Percentiles rank a stretch among this genome's conserved stretches.
phyloP scores from a whole-genome alignment of 2,113 vertebrate species.

The Megaptera novaeangliae region DNA sequence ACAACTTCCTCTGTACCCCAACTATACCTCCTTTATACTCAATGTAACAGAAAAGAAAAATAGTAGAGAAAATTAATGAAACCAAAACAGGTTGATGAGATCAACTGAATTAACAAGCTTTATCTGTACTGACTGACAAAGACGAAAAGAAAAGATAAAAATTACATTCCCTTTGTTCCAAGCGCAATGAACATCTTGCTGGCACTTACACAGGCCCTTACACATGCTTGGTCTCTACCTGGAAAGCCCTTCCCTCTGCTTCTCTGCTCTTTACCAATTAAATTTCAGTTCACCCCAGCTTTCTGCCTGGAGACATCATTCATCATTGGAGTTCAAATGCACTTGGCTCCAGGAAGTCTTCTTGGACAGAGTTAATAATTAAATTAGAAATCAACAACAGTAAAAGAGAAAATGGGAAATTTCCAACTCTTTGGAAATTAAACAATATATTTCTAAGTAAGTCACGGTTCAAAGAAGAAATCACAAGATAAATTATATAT shows the following conservation, averaged over 20 bases:
- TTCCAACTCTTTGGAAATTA: neutral
- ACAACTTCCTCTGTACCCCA: neutral
- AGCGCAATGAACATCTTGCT: neutral
- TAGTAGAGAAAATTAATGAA: neutral
- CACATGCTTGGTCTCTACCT: neutral
- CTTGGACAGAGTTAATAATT: neutral
- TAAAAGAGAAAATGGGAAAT: neutral
- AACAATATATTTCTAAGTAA: constrained; percentile 28
- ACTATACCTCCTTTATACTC: neutral
- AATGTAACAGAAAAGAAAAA: neutral
- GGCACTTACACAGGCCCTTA: neutral
- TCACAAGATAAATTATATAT: neutral
- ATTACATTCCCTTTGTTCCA: neutral
- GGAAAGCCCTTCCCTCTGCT: neutral
- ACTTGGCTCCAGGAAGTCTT: neutral
- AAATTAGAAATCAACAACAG: neutral
- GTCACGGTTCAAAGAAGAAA: neutral
- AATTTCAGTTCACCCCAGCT: neutral
- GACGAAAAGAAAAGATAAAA: neutral
- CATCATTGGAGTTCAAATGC: neutral
- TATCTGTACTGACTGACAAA: neutral
- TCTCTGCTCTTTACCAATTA: neutral
- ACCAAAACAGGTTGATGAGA: neutral
- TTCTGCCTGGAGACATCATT: neutral
- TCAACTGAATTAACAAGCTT: neutral